Conservation (phyloP, 1,140 invertebrate species). For the Helicoverpa armigera region DNA sequence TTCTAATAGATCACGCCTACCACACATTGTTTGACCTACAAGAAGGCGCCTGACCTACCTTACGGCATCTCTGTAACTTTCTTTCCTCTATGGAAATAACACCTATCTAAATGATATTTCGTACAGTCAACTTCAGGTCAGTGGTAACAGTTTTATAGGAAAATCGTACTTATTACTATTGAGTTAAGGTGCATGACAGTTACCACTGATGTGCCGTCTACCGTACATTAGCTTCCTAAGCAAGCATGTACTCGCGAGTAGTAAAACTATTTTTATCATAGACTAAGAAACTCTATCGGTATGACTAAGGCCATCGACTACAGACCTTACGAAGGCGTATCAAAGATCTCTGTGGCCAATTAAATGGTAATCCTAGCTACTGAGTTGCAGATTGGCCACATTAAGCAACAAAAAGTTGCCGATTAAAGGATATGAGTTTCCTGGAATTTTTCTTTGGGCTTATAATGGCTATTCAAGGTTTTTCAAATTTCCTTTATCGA, state of each 20-base stretch:
- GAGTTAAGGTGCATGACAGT: no score
- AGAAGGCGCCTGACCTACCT: neutral
- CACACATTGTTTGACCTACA: no score
- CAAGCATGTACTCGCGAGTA: constrained; percentile 1
- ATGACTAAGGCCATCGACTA: constrained; percentile 46
- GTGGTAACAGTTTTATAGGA: no score
- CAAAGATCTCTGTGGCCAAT: constrained; percentile 51
- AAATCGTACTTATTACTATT: no score
- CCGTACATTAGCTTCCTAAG: neutral
- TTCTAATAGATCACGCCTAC: no score
- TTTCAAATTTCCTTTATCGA: neutral
- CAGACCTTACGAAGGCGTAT: constrained; percentile 49
- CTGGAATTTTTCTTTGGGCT: neutral
- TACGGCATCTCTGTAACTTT: neutral
- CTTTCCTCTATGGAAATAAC: no score
- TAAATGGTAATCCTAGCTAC: constrained; percentile 53
- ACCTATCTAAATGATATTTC: constrained; percentile 12
- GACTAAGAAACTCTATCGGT: constrained; percentile 29
- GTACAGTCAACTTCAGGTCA: no score
- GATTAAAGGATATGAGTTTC: neutral
- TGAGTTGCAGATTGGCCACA: neutral
- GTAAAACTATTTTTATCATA: constrained; percentile 38
- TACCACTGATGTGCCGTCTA: no score
- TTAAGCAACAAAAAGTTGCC: constrained; percentile 13
- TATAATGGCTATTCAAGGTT: neutral